Percentiles rank a stretch among this genome's conserved stretches.
Conservation (phyloP, 2,888 invertebrate genomes). For the Eristalis intricaria region DNA sequence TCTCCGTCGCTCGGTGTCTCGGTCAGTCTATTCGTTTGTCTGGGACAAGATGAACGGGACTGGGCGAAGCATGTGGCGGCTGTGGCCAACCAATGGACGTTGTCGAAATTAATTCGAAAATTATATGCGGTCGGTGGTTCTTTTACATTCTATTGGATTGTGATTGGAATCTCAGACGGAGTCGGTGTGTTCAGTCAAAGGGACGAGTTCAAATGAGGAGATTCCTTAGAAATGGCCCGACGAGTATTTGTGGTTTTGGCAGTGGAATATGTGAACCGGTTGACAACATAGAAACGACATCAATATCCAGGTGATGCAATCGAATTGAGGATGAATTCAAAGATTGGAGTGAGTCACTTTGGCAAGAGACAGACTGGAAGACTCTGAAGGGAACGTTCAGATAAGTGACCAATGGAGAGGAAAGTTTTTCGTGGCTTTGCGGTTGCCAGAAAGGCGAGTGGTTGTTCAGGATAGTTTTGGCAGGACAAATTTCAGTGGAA, state of each 20-base stretch:
- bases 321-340: no score
- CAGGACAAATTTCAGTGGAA: no score
- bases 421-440: no score
- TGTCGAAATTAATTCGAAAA: conserved; percentile 71
- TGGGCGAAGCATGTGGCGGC: conserved; percentile 24
- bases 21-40: conserved; percentile 1
- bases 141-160: conserved; percentile 49
- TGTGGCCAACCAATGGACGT: conserved; percentile 59
- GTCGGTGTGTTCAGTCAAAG: conserved; percentile 12
- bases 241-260: not conserved
- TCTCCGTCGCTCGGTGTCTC: not conserved
- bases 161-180: conserved; percentile 54
- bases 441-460: no score
- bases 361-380: no score
- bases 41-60: conserved; percentile 3
- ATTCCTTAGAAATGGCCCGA: no score
- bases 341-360: no score
- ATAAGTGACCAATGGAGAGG: no score
- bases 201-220: conserved; percentile 12
- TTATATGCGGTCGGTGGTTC: conserved; percentile 61
- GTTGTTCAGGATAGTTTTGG: no score
- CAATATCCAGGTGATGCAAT: no score
- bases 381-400: no score
- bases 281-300: no score
- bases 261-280: not conserved